Percentiles rank a stretch among this genome's conserved stretches.
phyloP scores from a whole-genome alignment of 2,797 vertebrate genomes.

The Huso huso region DNA sequence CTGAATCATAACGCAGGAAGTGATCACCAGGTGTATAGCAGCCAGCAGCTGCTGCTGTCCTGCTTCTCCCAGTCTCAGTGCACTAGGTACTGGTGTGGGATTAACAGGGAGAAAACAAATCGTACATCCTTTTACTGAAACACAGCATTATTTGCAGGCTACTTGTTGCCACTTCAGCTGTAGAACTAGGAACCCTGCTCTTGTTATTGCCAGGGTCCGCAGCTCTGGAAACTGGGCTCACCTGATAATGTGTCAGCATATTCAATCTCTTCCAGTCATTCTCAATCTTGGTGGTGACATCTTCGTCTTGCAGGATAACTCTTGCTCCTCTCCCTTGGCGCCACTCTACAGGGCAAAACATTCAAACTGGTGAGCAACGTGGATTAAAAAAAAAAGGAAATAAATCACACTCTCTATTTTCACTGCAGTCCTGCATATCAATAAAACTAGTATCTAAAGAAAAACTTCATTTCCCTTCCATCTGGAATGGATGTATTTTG shows the following conservation, averaged over 20 bases:
- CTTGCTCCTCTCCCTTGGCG: slow-evolving; percentile 81
- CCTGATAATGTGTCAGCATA: slow-evolving; percentile 79
- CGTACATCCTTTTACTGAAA: too few relatives aligned
- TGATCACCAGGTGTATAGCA: too few relatives aligned
- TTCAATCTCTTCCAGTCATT: slow-evolving; percentile 97
- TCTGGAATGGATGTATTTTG: background rate
- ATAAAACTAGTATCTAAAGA: background rate
- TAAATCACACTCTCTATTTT: background rate
- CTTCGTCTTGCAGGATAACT: slow-evolving; percentile 91
- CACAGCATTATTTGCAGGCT: too few relatives aligned
- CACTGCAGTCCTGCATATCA: background rate
- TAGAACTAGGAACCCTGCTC: too few relatives aligned
- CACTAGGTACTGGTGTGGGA: too few relatives aligned
- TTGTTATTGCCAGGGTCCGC: background rate
- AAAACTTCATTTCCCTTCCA: background rate
- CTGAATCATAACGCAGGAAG: too few relatives aligned
- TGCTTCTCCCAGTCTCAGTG: too few relatives aligned
- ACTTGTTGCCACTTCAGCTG: too few relatives aligned
- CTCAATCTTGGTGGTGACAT: slow-evolving; percentile 94
- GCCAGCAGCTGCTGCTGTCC: too few relatives aligned
- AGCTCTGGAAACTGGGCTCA: slow-evolving; percentile 18
- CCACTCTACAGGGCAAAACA: slow-evolving; percentile 72
- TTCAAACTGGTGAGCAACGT: background rate
- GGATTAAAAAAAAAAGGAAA: background rate
- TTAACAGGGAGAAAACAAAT: too few relatives aligned